Evolutionary conservation across 2,797 vertebrate genomes (phyloP), one percentile per base, ranked within the genome.

Genomic region (Cygnus olor): DNA sequence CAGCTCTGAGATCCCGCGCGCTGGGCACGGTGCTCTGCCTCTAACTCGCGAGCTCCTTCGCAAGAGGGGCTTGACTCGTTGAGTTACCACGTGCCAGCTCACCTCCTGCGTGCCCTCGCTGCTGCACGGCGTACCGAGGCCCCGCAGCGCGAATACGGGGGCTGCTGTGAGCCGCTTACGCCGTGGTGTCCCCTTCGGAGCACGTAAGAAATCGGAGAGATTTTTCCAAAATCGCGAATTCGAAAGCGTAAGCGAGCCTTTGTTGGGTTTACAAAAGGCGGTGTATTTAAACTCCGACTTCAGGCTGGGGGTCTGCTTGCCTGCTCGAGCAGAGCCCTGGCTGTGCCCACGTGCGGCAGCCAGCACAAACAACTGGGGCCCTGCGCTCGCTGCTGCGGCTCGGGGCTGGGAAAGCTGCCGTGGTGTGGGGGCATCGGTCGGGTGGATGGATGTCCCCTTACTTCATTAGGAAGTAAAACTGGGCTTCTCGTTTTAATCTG

Each of bases 71-170:
- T 81, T 65, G 27, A 30, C 34, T 89, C 89, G 78, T 64, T 85
- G 63, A 63, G 81, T 91, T 47, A 74, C 6, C 56, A 14, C 73
- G 11, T 83, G 51, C 66, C 89, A 11, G 15, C 58, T 66, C 38
- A 24, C 93, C 88, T 83, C 94, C 34, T 73, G 86, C 80, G 61
- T 70, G 54, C 90, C 36, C 54, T 80, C 20, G 16, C 77, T n/a
- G 42, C 42, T 44, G 42, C 42, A 17, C 16, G 42, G 56, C 2
- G 1, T 34, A 40, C 56, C 16, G 70, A 21, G 51, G 19, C 60
- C 34, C 30, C 2, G 1, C 65, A 38, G 38, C 5, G 54, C 76
- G 72, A 96, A 69, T 9, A 25, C 45, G 9, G 34, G 38, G 57
- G 40, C 73, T 79, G 45, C 18, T 73, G 20, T 0, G 0, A 66